These are phyloP conservation scores for Cantharis nigra DNA, from an alignment of 2,888 invertebrate genomes.

Conservation along the genomic window DNA sequence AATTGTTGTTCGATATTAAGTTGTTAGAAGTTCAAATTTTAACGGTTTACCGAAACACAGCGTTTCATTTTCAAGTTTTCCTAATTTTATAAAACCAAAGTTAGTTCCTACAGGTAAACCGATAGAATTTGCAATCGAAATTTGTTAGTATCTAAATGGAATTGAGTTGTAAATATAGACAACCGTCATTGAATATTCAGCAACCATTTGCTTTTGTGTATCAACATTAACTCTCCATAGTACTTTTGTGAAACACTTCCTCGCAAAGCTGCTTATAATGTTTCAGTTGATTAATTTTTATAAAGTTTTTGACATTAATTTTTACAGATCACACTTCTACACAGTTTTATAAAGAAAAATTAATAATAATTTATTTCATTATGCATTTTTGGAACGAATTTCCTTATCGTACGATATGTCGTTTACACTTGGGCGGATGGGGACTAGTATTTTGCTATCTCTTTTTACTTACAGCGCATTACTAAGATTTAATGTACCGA, in stretches of 20 bases:
- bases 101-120: neutral
- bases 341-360: too few species aligned
- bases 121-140: neutral
- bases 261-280: neutral
- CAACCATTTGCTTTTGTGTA: neutral
- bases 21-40: conserved; percentile 13
- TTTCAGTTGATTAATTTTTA: neutral
- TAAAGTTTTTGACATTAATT: neutral
- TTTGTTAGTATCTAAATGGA: conserved; percentile 41
- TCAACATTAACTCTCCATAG: neutral
- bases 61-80: neutral
- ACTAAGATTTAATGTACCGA: too few species aligned
- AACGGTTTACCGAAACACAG: neutral
- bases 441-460: too few species aligned
- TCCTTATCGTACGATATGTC: too few species aligned
- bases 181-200: neutral
- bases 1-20: conserved; percentile 28
- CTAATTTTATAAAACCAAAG: neutral
- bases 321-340: neutral
- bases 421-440: too few species aligned
- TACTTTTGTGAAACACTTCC: neutral
- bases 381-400: too few species aligned
- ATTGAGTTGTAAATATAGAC: conserved; percentile 40
- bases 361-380: too few species aligned
- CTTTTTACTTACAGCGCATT: too few species aligned